phyloP scores from a whole-genome alignment of 2,888 invertebrate species.

The Ichneumoninae sp. region DNA sequence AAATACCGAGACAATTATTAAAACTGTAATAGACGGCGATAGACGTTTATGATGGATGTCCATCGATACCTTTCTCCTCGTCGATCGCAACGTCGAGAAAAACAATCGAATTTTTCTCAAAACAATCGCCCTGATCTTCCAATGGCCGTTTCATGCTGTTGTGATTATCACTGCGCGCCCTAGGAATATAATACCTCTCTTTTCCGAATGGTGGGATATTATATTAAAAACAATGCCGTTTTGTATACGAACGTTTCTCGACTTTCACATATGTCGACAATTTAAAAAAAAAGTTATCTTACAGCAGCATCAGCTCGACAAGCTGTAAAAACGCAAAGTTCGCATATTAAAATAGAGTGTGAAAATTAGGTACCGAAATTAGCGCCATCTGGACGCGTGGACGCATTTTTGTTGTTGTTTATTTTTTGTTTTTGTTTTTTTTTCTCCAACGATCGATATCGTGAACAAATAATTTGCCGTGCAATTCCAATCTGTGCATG shows the following conservation, averaged over 20 bases:
- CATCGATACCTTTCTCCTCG: conserved; percentile 87
- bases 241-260: neutral
- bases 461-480: neutral
- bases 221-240: neutral
- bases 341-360: conserved; percentile 13
- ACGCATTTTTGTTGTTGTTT: neutral
- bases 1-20: conserved; percentile 51
- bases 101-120: conserved; percentile 87
- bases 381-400: conserved; percentile 26
- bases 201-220: neutral
- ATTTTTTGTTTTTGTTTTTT: neutral
- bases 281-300: neutral
- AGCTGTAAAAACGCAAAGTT: conserved; percentile 6
- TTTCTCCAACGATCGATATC: neutral
- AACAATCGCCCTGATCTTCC: conserved; percentile 62
- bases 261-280: neutral
- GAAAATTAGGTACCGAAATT: conserved; percentile 1
- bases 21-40: neutral
- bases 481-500: neutral
- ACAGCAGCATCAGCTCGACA: neutral
- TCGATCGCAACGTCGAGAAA: conserved; percentile 90
- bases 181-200: neutral
- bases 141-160: conserved; percentile 72
- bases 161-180: neutral
- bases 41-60: neutral